These are phyloP conservation scores for Iguana delicatissima DNA, from an alignment of 2,797 vertebrate species.

Conservation along the genomic window DNA sequence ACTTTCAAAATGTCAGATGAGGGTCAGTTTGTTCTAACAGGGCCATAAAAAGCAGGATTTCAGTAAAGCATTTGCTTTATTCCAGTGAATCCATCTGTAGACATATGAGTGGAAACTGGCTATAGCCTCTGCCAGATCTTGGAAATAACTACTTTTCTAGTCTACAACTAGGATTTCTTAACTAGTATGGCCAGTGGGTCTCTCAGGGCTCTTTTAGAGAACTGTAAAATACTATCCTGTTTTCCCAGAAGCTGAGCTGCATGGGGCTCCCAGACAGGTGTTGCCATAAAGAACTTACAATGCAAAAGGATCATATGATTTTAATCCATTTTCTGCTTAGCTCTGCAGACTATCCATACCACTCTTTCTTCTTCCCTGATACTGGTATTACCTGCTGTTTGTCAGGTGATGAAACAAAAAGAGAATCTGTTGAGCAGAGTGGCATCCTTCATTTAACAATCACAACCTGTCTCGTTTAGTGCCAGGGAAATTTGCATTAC, in stretches of 20 bases:
- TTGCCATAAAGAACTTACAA: not conserved
- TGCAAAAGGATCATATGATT: not conserved
- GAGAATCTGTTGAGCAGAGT: not conserved
- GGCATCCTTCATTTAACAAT: not conserved
- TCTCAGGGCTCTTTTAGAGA: not conserved
- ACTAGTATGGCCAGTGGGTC: too few relatives aligned
- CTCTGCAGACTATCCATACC: not conserved
- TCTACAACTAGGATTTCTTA: too few relatives aligned
- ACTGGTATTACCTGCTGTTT: not conserved
- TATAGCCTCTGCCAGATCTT: not conserved
- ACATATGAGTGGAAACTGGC: not conserved
- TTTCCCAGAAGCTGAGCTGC: not conserved
- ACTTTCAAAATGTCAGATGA: not conserved
- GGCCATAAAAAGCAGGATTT: not conserved
- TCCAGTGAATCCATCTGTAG: not conserved
- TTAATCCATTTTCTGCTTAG: not conserved
- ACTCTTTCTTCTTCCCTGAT: not conserved
- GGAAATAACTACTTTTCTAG: too few relatives aligned
- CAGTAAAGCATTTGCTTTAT: not conserved
- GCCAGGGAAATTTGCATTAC: not conserved
- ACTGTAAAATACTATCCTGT: not conserved
- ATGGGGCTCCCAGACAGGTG: not conserved
- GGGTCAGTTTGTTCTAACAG: not conserved
- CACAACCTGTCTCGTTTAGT: not conserved
- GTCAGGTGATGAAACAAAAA: not conserved